A percentile compares a stretch with the other conserved stretches of the same genome.
Evolutionary conservation across 2,113 vertebrate species (phyloP).

Genomic region (Ascaphus truei): DNA sequence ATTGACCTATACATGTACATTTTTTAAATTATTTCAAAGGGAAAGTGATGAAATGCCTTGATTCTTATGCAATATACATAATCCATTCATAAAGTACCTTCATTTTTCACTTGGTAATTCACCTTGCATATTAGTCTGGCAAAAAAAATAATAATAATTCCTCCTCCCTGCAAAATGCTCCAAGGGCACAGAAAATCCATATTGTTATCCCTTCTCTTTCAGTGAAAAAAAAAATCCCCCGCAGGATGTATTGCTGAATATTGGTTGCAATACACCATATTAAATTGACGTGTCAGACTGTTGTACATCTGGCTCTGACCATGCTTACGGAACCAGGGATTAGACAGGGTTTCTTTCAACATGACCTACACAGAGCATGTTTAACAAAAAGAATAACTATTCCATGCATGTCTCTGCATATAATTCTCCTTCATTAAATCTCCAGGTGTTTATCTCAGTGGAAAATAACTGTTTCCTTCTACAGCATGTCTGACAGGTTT

Average conservation of each 20-base stretch:
- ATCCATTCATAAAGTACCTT: too few relatives aligned
- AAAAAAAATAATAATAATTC: too few relatives aligned
- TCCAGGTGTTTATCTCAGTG: neutral
- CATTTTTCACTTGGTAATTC: too few relatives aligned
- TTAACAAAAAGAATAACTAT: neutral
- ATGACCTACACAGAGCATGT: neutral
- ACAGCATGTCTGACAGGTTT: neutral
- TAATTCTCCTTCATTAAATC: constrained; percentile 1
- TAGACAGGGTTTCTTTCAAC: neutral
- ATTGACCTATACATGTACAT: too few relatives aligned
- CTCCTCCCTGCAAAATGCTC: too few relatives aligned
- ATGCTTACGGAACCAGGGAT: constrained; percentile 12
- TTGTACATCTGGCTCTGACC: neutral
- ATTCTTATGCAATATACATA: too few relatives aligned
- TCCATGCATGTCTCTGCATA: constrained; percentile 3
- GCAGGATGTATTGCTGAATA: neutral
- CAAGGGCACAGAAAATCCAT: too few relatives aligned
- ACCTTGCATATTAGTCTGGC: too few relatives aligned
- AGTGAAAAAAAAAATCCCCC: neutral
- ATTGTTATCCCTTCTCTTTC: too few relatives aligned
- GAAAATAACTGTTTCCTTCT: neutral
- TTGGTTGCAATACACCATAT: neutral
- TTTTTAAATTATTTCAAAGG: too few relatives aligned
- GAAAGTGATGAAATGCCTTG: too few relatives aligned
- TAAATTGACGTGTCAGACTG: neutral